phyloP scores from a whole-genome alignment of 1,140 invertebrate genomes.

The Sitobion miscanthi region DNA sequence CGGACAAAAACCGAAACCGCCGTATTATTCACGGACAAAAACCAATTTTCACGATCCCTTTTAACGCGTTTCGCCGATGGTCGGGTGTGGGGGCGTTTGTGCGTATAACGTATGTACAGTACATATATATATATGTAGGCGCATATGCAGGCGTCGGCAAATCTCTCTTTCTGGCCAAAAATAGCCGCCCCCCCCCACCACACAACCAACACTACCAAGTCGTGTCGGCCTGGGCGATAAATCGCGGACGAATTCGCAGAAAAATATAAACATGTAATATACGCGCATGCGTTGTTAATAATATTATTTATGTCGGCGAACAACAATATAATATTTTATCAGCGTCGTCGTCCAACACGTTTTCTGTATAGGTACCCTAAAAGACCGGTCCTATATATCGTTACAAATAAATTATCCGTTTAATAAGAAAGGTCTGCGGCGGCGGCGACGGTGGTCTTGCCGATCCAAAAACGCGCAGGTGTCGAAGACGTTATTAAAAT shows the following conservation, averaged over 20 bases:
- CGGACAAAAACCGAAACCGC: background rate
- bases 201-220: background rate
- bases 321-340: background rate
- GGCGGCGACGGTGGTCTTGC: background rate
- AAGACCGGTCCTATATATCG: background rate
- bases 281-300: background rate
- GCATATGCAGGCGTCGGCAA: background rate
- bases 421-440: background rate
- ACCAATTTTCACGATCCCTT: slow-evolving; percentile 48
- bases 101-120: background rate
- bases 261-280: background rate
- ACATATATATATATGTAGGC: background rate
- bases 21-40: slow-evolving; percentile 29
- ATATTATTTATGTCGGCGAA: background rate
- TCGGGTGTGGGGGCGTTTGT: background rate
- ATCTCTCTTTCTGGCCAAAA: slow-evolving; percentile 7
- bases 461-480: background rate
- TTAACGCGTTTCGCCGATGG: background rate
- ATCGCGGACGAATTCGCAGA: background rate
- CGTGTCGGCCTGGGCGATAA: background rate
- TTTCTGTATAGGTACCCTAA: background rate
- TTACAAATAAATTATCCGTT: slow-evolving; percentile 6
- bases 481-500: background rate
- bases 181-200: background rate
- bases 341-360: background rate